Conservation (phyloP, 1,140 invertebrate genomes). For the Myzus persicae region DNA sequence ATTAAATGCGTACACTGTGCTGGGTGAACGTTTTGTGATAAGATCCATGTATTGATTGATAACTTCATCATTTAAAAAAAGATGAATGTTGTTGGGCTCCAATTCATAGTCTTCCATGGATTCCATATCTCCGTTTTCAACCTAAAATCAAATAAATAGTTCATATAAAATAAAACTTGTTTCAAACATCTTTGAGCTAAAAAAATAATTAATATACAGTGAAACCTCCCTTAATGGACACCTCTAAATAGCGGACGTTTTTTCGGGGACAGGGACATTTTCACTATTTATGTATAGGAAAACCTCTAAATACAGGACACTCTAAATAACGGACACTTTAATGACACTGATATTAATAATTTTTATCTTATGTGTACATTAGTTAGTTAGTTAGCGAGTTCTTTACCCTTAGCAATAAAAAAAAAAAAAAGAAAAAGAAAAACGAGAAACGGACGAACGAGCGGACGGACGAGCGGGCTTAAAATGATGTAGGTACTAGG, state of each 20-base stretch:
- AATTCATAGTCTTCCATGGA: neutral
- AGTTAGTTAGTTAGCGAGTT: too few species aligned
- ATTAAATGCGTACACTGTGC: conserved; percentile 36
- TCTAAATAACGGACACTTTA: too few species aligned
- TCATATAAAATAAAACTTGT: neutral
- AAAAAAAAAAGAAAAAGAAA: neutral
- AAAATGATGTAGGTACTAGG: neutral
- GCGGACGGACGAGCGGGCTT: neutral
- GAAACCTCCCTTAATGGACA: too few species aligned
- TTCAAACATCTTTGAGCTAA: neutral
- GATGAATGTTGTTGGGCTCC: neutral
- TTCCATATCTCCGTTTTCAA: neutral
- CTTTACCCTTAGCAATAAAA: too few species aligned
- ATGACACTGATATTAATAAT: too few species aligned
- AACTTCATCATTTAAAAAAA: conserved; percentile 38
- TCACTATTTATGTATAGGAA: too few species aligned
- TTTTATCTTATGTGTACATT: too few species aligned
- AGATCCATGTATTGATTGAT: conserved; percentile 46
- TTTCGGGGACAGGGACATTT: too few species aligned
- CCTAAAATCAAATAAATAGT: neutral
- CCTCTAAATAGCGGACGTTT: too few species aligned
- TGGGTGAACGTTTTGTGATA: conserved; percentile 10
- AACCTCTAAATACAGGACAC: too few species aligned
- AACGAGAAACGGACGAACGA: neutral
- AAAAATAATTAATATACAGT: too few species aligned